Evolutionary conservation across 2,797 vertebrate species (phyloP).

Genomic region (Avahi laniger): DNA sequence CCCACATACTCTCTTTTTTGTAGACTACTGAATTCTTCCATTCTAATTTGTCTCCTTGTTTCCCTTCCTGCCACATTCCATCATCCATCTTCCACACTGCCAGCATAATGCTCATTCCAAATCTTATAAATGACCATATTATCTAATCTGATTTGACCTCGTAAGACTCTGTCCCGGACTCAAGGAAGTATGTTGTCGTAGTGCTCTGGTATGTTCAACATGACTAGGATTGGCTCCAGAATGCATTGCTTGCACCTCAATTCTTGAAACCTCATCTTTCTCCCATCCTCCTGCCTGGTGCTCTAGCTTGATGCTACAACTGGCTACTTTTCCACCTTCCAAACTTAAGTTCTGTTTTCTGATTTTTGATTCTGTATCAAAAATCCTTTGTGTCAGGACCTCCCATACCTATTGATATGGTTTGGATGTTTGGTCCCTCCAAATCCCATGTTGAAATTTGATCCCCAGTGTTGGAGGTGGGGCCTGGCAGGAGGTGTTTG

Average conservation of each 20-base stretch:
- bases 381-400: background rate
- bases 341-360: background rate
- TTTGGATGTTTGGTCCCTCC: background rate
- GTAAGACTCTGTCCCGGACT: background rate
- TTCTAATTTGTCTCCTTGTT: background rate
- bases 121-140: background rate
- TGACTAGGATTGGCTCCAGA: background rate
- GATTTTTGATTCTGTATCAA: background rate
- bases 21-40: background rate
- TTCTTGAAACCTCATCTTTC: background rate
- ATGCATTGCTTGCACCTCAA: background rate
- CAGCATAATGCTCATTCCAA: constrained; percentile 11
- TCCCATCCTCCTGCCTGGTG: background rate
- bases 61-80: background rate
- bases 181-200: background rate
- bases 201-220: background rate
- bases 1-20: background rate
- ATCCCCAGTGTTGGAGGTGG: background rate
- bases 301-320: background rate
- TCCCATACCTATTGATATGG: background rate
- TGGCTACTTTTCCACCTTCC: background rate
- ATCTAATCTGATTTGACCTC: background rate
- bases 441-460: background rate
- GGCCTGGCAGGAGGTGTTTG: background rate
- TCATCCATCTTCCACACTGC: background rate